Base-by-base conservation (phyloP, 2,113 vertebrate genomes). In the Alligator sinensis region DNA sequence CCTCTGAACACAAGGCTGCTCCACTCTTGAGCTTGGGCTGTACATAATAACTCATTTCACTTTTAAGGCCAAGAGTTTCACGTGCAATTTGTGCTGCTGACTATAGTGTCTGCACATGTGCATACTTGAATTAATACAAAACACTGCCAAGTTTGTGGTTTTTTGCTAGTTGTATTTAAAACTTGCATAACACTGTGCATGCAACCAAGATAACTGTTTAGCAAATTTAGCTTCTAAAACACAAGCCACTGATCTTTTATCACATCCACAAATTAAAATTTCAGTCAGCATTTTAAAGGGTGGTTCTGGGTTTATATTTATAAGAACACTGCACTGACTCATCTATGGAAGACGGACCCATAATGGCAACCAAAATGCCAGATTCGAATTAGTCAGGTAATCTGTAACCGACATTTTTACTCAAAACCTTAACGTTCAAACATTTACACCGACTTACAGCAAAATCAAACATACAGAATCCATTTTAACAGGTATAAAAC, bases 91-190 rank as follows among this genome's bases (percentile, higher is more conserved):
- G 57, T 54, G 62, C 12, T 75, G 81, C 30, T 47, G 38, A 70
- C 34, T 19, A 58, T 8, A 27, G 0, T 0, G 12, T 9, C 55
- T 68, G 21, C 27, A 22, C 59, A 47, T 0, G 0, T 6, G 3
- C 21, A 74, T 12, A 21, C 34, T 24, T 47, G 70, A 38, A 47
- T 74, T 13, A 14, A 24, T 74, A 47, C 21, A 47, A 21, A 38
- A 47, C 9, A 21, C 30, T 34, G 30, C 4, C 19, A 38, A 22
- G 68, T 11, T 19, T 22, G 24, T 72, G 21, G 9, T 47, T 47
- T 47, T 47, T 47, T 47, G 47, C 47, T 47, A 47, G 47, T 9
- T 47, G 47, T 47, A 47, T 47, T 47, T 47, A 47, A 47, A 47
- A 47, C 47, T 47, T 5, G 22, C 11, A 62, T 62, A 62, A 24